These are phyloP conservation scores for Ptychoptera albimana DNA, from an alignment of 2,888 invertebrate species.

Conservation along the genomic window DNA sequence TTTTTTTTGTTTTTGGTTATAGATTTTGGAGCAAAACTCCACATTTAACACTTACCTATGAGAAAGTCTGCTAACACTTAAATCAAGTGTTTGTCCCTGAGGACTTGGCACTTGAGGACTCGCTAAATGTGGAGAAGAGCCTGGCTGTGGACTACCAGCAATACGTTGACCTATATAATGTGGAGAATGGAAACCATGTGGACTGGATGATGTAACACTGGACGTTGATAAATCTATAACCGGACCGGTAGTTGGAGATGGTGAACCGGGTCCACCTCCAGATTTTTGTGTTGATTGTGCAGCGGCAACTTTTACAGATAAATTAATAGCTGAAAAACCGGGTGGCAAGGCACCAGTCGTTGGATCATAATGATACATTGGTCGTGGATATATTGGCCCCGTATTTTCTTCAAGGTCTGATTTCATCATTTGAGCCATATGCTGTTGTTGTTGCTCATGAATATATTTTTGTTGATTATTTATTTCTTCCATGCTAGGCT, in stretches of 20 bases:
- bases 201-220: slow-evolving; percentile 68
- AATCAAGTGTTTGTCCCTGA: slow-evolving; percentile 78
- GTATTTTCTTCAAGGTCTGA: slow-evolving; percentile 52
- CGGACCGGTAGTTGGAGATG: slow-evolving; percentile 53
- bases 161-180: slow-evolving; percentile 29
- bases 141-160: slow-evolving; percentile 64
- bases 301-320: slow-evolving; percentile 54
- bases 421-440: slow-evolving; percentile 38
- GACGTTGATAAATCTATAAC: slow-evolving; percentile 79
- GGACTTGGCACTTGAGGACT: slow-evolving; percentile 85
- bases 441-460: slow-evolving; percentile 32
- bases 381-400: slow-evolving; percentile 63
- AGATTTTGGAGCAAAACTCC: too few species aligned
- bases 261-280: slow-evolving; percentile 31
- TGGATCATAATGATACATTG: slow-evolving; percentile 70
- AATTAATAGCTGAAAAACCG: slow-evolving; percentile 66
- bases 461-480: slow-evolving; percentile 40
- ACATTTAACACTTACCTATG: slow-evolving; percentile 45
- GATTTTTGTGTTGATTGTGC: slow-evolving; percentile 5
- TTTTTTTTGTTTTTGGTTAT: too few species aligned
- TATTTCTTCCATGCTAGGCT: slow-evolving; percentile 38
- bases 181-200: slow-evolving; percentile 44
- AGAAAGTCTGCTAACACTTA: slow-evolving; percentile 72
- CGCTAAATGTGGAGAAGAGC: slow-evolving; percentile 69
- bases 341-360: slow-evolving; percentile 53